Evolutionary conservation across 2,113 vertebrate genomes (phyloP), one percentile per base, ranked within the genome.

Genomic region (Oxyura jamaicensis): DNA sequence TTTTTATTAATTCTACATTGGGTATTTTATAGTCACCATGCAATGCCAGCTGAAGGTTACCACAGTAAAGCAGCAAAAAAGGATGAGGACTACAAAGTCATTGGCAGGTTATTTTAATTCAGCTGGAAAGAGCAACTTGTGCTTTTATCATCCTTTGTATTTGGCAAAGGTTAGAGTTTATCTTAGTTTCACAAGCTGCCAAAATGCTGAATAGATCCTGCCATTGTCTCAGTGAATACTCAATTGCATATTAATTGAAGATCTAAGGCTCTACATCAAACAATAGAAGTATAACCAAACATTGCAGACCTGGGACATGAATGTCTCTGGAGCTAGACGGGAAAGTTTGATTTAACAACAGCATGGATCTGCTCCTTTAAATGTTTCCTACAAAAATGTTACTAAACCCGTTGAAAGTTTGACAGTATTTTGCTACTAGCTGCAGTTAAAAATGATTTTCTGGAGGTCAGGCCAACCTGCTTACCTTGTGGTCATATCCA

Each of bases 221-320:
- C 62, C 82, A 91, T 84, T 93, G 84, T 97, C 58, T 75, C 68
- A 69, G n/a, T 48, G 83, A 97, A 83, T 29, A 36, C 66, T 50
- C 94, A 93, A 91, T 76, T 95, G 90, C 94, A 94, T 92, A 92
- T 77, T 92, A 96, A 97, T 93, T 86, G n/a, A 81, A 81, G 92
- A 95, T 93, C 91, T 82, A 79, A 97, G 73, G 53, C 89, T 92
- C 79, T 86, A 85, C 73, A 78, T 95, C 93, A 95, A 86, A 96
- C 86, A 92, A 41, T 5, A 68, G 77, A 88, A 73, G 41, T 22
- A 50, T 79, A 96, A 95, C 88, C 67, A 85, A 80, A 94, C 65
- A 66, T 20, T 65, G 81, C 50, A 93, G 77, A 78, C 66, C 28
- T 80, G 88, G 66, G 81, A 97, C 41, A 60, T n/a, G 41, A 91